phyloP scores from a whole-genome alignment of 2,888 invertebrate genomes.

The Merodon equestris region DNA sequence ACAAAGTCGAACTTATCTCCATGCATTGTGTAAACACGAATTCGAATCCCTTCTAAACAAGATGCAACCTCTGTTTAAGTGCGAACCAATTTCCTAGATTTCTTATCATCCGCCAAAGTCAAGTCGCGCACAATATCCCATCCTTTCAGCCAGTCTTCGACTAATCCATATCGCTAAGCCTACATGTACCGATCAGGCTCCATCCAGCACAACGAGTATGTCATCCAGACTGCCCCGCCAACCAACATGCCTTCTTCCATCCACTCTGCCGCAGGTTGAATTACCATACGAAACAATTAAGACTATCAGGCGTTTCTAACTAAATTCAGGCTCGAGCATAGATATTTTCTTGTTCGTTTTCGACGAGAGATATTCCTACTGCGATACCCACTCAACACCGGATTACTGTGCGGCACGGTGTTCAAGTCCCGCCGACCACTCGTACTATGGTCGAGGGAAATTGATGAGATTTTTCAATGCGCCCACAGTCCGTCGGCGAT shows the following conservation, averaged over 20 bases:
- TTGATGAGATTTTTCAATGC: slow-evolving; percentile 59
- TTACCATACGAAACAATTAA: slow-evolving; percentile 68
- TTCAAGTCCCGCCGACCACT: slow-evolving; percentile 6
- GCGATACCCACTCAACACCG: slow-evolving; percentile 27
- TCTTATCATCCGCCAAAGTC: slow-evolving; percentile 34
- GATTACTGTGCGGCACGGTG: slow-evolving; percentile 44
- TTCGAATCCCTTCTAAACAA: slow-evolving; percentile 49
- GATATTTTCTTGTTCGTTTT: slow-evolving; percentile 22
- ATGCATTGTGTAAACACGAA: slow-evolving; percentile 39
- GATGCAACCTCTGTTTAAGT: slow-evolving; percentile 51
- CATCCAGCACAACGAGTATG: slow-evolving; percentile 28
- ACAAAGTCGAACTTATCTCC: neutral
- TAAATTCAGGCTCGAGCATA: slow-evolving; percentile 51
- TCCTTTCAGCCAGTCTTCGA: neutral
- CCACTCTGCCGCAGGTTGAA: slow-evolving; percentile 42
- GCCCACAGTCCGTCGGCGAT: slow-evolving; percentile 56
- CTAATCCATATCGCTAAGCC: slow-evolving; percentile 35
- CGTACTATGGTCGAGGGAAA: slow-evolving; percentile 26
- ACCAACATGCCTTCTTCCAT: slow-evolving; percentile 24
- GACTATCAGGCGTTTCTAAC: slow-evolving; percentile 65
- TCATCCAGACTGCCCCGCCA: slow-evolving; percentile 23
- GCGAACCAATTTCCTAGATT: slow-evolving; percentile 63
- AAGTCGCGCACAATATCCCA: neutral
- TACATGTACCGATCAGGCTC: slow-evolving; percentile 28
- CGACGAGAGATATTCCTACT: slow-evolving; percentile 20